Base-by-base conservation (phyloP, 2,113 vertebrate species). In the Podocnemis expansa region DNA sequence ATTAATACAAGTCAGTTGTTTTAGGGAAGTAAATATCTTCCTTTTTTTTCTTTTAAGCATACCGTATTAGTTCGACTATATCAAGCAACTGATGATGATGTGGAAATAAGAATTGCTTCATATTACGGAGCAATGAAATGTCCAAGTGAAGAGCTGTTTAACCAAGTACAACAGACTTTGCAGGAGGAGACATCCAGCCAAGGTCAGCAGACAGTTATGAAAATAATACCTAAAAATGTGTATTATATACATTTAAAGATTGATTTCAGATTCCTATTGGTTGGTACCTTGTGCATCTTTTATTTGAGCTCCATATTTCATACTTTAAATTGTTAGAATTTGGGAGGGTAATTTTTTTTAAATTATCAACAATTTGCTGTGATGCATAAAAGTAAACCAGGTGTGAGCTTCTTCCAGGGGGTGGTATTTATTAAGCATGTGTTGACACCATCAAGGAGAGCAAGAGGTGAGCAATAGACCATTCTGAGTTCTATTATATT, bases 101-200 rank as follows among this genome's bases (percentile, higher is more conserved):
- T 97, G 4, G 99, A 99, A 98, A 97, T 99, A 97, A 97, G 98
- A 96, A 99, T 99, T 81, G 97, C 98, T 52, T 98, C 99, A 85
- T 99, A 98, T 98, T 99, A 98, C 91, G 97, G 98, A 92, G 97
- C 99, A 95, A 98, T 99, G 98, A 98, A 95, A 88, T 99, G 99
- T 94, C 98, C 99, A 0, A 94, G 97, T 38, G 96, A 97, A 49
- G 96, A 98, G 13, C 93, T 98, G 51, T 98, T 99, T 90, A 95
- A 97, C 70, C 96, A 95, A 95, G 98, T 99, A 86, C 98, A 95
- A 92, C 95, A 75, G 34, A 98, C 98, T 2, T 98, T 99, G 81
- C 97, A 95, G 45, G 96, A 93, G 2, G 98, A 99, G 97, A 98
- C 83, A 16, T 99, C 99, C 90, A 98, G 97, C 91, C 99, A 99